Percentiles rank a stretch among this genome's conserved stretches.
Evolutionary conservation across 2,888 invertebrate genomes (phyloP).

Genomic region (Laspeyria flexula): DNA sequence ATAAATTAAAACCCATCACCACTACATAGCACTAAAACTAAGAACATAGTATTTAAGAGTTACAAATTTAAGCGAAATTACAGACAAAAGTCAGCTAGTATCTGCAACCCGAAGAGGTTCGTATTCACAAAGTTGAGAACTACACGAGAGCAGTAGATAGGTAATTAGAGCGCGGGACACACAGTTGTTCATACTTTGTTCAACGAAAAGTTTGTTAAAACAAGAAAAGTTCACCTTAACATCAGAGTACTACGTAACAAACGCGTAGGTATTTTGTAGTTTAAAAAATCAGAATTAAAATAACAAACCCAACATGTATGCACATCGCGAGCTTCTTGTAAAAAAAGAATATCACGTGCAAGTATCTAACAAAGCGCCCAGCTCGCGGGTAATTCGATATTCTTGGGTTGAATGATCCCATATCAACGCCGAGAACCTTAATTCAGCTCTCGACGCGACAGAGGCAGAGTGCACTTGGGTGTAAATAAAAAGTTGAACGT

Average conservation of each 20-base stretch:
- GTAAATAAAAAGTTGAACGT: slow-evolving; percentile 85
- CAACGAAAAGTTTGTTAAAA: slow-evolving; percentile 17
- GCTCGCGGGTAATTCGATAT: slow-evolving; percentile 83
- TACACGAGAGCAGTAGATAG: slow-evolving; percentile 27
- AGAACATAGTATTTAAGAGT: slow-evolving; percentile 26
- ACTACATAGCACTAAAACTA: slow-evolving; percentile 16
- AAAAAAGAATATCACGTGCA: slow-evolving; percentile 82
- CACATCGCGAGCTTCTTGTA: slow-evolving; percentile 28
- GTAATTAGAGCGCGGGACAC: slow-evolving; percentile 44
- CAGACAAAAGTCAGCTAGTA: slow-evolving; percentile 23
- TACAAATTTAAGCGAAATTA: slow-evolving; percentile 37
- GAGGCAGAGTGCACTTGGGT: slow-evolving; percentile 82
- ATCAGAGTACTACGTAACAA: slow-evolving; percentile 27
- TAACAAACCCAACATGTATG: slow-evolving; percentile 24
- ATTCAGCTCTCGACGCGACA: slow-evolving; percentile 81
- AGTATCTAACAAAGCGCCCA: slow-evolving; percentile 81
- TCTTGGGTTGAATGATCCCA: slow-evolving; percentile 84
- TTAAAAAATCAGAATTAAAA: slow-evolving; percentile 38
- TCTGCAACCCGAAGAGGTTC: slow-evolving; percentile 42
- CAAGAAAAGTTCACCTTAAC: neutral
- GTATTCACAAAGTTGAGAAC: slow-evolving; percentile 47
- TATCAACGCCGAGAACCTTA: slow-evolving; percentile 83
- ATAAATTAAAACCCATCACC: neutral
- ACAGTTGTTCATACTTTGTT: slow-evolving; percentile 21
- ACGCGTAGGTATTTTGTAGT: slow-evolving; percentile 21